phyloP scores from a whole-genome alignment of 2,888 invertebrate species.

The Ditula angustiorana region DNA sequence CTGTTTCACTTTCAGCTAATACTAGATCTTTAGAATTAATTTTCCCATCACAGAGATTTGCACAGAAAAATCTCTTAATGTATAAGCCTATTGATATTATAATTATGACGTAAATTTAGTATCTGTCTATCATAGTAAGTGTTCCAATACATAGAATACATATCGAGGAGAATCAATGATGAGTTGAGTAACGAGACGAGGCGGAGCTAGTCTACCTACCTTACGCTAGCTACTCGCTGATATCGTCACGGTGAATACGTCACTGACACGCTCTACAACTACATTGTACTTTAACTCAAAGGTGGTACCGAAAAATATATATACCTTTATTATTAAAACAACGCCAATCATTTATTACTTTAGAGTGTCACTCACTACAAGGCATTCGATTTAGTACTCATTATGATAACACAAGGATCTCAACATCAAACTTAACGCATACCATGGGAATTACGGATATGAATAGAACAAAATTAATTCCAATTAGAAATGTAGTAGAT shows the following conservation, averaged over 20 bases:
- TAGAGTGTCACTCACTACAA: slow-evolving; percentile 76
- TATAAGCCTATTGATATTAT: slow-evolving; percentile 79
- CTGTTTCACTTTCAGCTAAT: slow-evolving; percentile 76
- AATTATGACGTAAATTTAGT: slow-evolving; percentile 76
- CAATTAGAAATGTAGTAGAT: slow-evolving; percentile 84
- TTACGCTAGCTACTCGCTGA: slow-evolving; percentile 75
- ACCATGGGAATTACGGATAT: slow-evolving; percentile 75
- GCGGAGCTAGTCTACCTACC: slow-evolving; percentile 74
- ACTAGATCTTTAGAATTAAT: slow-evolving; percentile 82
- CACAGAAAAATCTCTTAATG: slow-evolving; percentile 73
- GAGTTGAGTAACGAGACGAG: slow-evolving; percentile 78
- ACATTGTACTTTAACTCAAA: slow-evolving; percentile 85
- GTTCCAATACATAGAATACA: slow-evolving; percentile 69
- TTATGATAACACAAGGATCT: slow-evolving; percentile 74
- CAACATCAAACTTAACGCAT: slow-evolving; percentile 74
- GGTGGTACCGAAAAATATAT: slow-evolving; percentile 83
- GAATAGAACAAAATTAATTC: slow-evolving; percentile 79
- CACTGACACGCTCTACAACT: slow-evolving; percentile 78
- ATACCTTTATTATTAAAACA: slow-evolving; percentile 68
- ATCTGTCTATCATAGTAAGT: slow-evolving; percentile 74
- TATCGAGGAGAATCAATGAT: slow-evolving; percentile 69
- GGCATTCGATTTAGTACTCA: slow-evolving; percentile 69
- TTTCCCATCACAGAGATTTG: slow-evolving; percentile 83
- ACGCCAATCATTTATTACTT: slow-evolving; percentile 76
- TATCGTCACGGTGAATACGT: slow-evolving; percentile 75